These are phyloP conservation scores for Orthosia gothica DNA, from an alignment of 2,888 invertebrate species.

Conservation along the genomic window DNA sequence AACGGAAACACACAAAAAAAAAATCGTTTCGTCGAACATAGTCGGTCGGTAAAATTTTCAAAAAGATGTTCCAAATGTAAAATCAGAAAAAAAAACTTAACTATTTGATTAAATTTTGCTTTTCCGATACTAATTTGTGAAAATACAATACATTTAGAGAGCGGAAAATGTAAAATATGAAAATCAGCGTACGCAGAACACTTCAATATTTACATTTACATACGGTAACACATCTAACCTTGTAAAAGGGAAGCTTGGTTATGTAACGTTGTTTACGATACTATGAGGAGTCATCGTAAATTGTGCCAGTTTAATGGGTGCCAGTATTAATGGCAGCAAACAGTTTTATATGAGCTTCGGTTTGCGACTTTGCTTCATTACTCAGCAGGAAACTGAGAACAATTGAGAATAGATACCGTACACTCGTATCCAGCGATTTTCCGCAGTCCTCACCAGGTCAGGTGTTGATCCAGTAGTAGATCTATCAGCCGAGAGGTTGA, in stretches of 20 bases:
- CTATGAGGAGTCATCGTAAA: constrained; percentile 49
- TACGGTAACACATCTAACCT: constrained; percentile 41
- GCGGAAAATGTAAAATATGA: constrained; percentile 1
- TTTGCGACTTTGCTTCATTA: constrained; percentile 17
- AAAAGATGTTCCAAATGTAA: not conserved
- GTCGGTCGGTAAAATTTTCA: too few species aligned
- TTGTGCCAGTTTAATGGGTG: constrained; percentile 36
- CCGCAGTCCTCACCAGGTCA: too few species aligned
- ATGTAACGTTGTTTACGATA: constrained; percentile 60
- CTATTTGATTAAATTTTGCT: not conserved
- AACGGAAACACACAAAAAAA: too few species aligned
- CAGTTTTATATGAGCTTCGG: constrained; percentile 36
- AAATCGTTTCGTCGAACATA: too few species aligned
- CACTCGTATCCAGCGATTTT: too few species aligned
- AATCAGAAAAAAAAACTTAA: not conserved
- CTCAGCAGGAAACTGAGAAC: too few species aligned
- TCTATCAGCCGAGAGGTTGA: too few species aligned
- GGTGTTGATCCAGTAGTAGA: too few species aligned
- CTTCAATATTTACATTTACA: constrained; percentile 30
- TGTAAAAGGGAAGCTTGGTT: constrained; percentile 57
- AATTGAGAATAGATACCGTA: too few species aligned
- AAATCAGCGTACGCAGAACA: constrained; percentile 13
- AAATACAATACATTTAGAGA: not conserved
- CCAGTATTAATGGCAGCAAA: constrained; percentile 40
- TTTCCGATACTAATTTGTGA: not conserved